A percentile compares a stretch with the other conserved stretches of the same genome.
Evolutionary conservation across 2,797 vertebrate species (phyloP).

Genomic region (Lates japonicus): DNA sequence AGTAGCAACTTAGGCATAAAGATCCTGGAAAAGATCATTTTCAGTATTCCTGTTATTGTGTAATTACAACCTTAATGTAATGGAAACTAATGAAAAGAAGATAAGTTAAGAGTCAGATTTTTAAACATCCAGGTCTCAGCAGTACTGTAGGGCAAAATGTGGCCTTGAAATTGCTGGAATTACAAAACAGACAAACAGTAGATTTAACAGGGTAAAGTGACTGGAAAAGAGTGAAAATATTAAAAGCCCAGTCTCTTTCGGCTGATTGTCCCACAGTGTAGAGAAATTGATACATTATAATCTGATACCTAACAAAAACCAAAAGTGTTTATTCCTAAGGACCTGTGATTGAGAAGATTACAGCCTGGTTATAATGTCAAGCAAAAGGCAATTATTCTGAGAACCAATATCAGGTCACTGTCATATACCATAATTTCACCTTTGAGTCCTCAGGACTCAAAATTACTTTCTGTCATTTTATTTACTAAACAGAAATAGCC

Average conservation of each 20-base stretch:
- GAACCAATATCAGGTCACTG: too few relatives aligned
- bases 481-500: not conserved
- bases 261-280: not conserved
- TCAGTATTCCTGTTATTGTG: not conserved
- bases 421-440: not conserved
- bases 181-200: not conserved
- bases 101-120: not conserved
- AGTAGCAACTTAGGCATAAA: not conserved
- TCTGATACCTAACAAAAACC: not conserved
- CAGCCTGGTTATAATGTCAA: not conserved
- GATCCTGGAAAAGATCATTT: not conserved
- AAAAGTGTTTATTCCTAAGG: not conserved
- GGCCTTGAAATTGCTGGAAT: not conserved
- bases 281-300: not conserved
- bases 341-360: not conserved
- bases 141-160: too few relatives aligned
- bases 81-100: not conserved
- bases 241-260: not conserved
- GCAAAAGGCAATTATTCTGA: too few relatives aligned
- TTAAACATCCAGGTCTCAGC: not conserved
- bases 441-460: not conserved
- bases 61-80: not conserved
- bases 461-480: not conserved
- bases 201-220: not conserved
- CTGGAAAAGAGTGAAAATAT: not conserved